phyloP scores from a whole-genome alignment of 2,113 vertebrate species.

The Sinocyclocheilus rhinocerous region DNA sequence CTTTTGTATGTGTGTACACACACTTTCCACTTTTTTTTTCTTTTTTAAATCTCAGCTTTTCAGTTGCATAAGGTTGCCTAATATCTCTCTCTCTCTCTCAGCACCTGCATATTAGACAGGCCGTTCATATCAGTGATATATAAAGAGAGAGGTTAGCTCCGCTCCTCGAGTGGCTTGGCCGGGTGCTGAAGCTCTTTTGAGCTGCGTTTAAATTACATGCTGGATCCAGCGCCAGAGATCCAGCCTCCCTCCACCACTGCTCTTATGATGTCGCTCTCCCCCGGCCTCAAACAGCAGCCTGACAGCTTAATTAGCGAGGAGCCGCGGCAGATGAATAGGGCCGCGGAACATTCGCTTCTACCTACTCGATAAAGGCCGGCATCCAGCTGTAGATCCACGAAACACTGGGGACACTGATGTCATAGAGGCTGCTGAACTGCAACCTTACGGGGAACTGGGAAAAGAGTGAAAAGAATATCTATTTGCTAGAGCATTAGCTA shows the following conservation, averaged over 20 bases:
- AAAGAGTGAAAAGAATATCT: conserved; percentile 9
- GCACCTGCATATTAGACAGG: conserved; percentile 36
- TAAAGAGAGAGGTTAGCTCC: conserved; percentile 19
- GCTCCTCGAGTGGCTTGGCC: conserved; percentile 68
- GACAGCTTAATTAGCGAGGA: conserved; percentile 86
- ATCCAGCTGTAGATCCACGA: conserved; percentile 77
- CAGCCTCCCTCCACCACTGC: conserved; percentile 71
- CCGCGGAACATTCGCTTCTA: conserved; percentile 76
- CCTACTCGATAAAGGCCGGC: conserved; percentile 72
- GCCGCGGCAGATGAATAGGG: conserved; percentile 79
- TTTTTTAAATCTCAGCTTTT: neutral
- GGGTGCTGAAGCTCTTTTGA: conserved; percentile 78
- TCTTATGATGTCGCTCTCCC: conserved; percentile 77
- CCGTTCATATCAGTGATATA: conserved; percentile 61
- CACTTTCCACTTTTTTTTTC: neutral
- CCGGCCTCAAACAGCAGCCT: conserved; percentile 73
- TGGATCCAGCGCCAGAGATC: conserved; percentile 74
- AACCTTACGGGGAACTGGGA: neutral
- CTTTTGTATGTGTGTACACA: neutral
- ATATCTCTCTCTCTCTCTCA: conserved; percentile 11
- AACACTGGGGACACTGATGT: conserved; percentile 45
- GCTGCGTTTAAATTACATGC: conserved; percentile 80
- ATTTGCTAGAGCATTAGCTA: conserved; percentile 9
- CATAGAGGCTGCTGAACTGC: conserved; percentile 26
- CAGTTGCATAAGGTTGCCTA: neutral